Evolutionary conservation across 2,888 invertebrate genomes (phyloP).

Genomic region (Parnassius glacialis): DNA sequence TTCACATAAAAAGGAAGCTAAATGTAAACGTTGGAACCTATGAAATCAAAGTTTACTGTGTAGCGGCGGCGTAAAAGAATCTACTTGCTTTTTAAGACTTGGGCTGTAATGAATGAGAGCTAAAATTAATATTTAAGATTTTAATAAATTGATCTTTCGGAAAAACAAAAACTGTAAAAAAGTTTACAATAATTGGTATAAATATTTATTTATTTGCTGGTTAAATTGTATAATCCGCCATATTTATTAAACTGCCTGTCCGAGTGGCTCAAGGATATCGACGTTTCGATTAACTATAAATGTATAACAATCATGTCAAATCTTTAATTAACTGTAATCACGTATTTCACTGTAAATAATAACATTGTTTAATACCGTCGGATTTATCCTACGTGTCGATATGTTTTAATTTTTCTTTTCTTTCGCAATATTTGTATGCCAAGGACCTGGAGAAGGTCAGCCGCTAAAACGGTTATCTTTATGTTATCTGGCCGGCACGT

Average conservation of each 20-base stretch:
- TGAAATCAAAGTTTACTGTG: too few species aligned
- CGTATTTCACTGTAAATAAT: slow-evolving; percentile 5
- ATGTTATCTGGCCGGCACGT: slow-evolving; percentile 64
- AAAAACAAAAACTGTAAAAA: too few species aligned
- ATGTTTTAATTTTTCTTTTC: slow-evolving; percentile 57
- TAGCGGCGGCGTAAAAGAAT: too few species aligned
- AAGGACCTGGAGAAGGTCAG: slow-evolving; percentile 73
- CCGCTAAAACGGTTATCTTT: slow-evolving; percentile 76
- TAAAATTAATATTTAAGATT: too few species aligned
- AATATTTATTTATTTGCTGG: too few species aligned
- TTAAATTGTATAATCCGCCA: too few species aligned
- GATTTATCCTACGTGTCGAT: slow-evolving; percentile 39
- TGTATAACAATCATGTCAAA: slow-evolving; percentile 43
- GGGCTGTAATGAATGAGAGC: too few species aligned
- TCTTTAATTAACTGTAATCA: slow-evolving; percentile 1
- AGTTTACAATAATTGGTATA: too few species aligned
- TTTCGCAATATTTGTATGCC: slow-evolving; percentile 68
- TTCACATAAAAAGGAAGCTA: too few species aligned
- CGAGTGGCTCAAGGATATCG: slow-evolving; percentile 48
- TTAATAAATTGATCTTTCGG: too few species aligned
- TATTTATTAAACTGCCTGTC: slow-evolving; percentile 48
- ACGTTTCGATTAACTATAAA: slow-evolving; percentile 45
- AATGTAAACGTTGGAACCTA: too few species aligned
- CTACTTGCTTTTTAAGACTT: too few species aligned
- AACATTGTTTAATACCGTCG: slow-evolving; percentile 7